Base-by-base conservation (phyloP, 2,113 vertebrate genomes). In the Caretta caretta region DNA sequence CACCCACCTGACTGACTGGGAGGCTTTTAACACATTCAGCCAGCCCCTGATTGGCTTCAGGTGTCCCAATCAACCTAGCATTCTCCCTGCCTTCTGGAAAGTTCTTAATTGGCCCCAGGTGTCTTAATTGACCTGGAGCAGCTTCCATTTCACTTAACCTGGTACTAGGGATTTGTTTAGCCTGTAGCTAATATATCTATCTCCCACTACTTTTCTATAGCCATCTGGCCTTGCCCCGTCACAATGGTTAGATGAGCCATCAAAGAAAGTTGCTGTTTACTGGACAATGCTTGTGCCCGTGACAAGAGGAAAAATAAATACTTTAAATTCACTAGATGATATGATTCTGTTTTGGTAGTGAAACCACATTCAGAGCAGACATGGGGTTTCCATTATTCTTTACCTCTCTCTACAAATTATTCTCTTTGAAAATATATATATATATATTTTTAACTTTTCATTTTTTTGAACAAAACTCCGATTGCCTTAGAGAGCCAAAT, bases 181-280 rank as follows among this genome's bases (percentile, higher is more conserved):
- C 42, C 42, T 42, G 42, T 4, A 42, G 42, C 42, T 42, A 42
- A 42, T 42, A 5, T 42, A 5, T 42, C 42, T 42, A 5, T 42
- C 42, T 42, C 42, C 42, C 42, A 42, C 42, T 42, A 42, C 42
- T 42, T 42, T 42, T 42, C 42, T 42, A 42, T 5, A 42, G 42
- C 42, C 42, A 42, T 42, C 42, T 42, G 42, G 42, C 42, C 42
- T 42, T 42, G 42, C 42, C 42, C 42, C 42, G 5, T 42, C 42
- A 42, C 42, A 42, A 42, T 80, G 62, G 48, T n/a, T 72, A 38
- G 29, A 89, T 51, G 76, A 97, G 85, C 85, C 95, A 48, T 87
- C 95, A 53, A 87, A 97, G 80, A 96, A 65, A 89, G 51, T 83
- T 80, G 53, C 84, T 80, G 9, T 86, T 96, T 89, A 92, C 56